These are phyloP conservation scores for Rhynchotus rufescens DNA, from an alignment of 2,797 vertebrate species.

Conservation along the genomic window DNA sequence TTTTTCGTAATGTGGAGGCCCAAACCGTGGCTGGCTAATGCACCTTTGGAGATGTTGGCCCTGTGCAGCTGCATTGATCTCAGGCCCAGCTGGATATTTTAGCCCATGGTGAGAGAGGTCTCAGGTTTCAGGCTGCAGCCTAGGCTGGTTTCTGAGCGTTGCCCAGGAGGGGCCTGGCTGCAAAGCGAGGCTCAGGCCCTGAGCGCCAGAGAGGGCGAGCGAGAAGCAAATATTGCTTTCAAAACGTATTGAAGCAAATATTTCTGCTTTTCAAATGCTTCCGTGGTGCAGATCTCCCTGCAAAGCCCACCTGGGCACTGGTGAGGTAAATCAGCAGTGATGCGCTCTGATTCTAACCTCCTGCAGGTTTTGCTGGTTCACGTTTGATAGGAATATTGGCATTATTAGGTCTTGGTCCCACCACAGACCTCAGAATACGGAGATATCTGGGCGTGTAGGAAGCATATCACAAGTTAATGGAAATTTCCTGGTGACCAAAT, in stretches of 20 bases:
- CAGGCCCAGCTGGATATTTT: neutral
- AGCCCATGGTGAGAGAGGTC: neutral
- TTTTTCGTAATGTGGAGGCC: neutral
- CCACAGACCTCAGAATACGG: neutral
- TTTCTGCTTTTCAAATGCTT: neutral
- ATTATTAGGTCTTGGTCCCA: neutral
- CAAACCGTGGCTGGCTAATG: neutral
- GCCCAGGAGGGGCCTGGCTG: neutral
- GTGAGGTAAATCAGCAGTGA: neutral
- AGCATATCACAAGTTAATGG: neutral
- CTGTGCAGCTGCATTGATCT: neutral
- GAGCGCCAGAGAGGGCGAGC: no score
- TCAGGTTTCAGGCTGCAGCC: neutral
- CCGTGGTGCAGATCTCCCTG: neutral
- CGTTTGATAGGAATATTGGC: neutral
- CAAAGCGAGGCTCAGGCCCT: no score
- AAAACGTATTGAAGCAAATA: no score
- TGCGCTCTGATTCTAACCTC: neutral
- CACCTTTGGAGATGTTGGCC: neutral
- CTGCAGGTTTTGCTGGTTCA: neutral
- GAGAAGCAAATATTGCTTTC: no score
- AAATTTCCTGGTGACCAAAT: neutral
- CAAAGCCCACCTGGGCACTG: neutral
- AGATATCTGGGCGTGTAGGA: accelerated
- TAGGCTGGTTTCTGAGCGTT: neutral